Evolutionary conservation across 2,113 vertebrate species (phyloP).

Genomic region (Ailuropoda melanoleuca): DNA sequence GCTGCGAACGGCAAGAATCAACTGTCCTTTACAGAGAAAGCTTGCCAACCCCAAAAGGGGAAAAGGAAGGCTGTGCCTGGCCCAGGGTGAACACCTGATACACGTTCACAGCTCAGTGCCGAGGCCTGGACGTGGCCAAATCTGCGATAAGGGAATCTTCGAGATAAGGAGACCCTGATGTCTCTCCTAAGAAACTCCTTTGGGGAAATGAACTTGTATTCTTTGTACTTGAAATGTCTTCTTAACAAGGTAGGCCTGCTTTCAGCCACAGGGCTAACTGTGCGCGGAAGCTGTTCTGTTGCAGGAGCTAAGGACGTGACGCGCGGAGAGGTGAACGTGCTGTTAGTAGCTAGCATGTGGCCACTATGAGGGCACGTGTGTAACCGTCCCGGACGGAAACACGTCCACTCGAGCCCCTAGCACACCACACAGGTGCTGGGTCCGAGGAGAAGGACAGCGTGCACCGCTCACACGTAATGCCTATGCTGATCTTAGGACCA

Average conservation of each 20-base stretch:
- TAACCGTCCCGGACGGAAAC: not conserved
- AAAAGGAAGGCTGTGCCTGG: rapidly evolving
- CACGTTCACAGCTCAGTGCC: rapidly evolving
- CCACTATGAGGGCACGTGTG: not conserved
- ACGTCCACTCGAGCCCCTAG: not conserved
- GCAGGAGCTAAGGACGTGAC: not conserved
- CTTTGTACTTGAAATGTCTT: not conserved
- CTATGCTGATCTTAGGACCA: not conserved
- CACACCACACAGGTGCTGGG: not conserved
- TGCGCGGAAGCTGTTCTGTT: not conserved
- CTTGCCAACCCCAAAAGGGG: too few species aligned
- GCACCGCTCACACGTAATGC: rapidly evolving
- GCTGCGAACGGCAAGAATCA: rapidly evolving
- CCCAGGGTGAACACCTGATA: rapidly evolving
- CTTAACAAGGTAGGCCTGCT: not conserved
- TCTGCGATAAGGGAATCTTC: rapidly evolving
- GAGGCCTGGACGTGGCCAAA: not conserved
- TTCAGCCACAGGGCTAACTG: not conserved
- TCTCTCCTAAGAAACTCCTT: not conserved
- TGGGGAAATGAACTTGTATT: not conserved
- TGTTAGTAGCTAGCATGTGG: rapidly evolving
- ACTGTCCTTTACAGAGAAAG: not conserved
- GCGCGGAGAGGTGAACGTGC: rapidly evolving
- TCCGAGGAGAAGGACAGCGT: not conserved
- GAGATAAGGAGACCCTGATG: not conserved